phyloP scores from a whole-genome alignment of 53 echinoderm and acorn worm genomes.

The Mesocentrotus franciscanus region DNA sequence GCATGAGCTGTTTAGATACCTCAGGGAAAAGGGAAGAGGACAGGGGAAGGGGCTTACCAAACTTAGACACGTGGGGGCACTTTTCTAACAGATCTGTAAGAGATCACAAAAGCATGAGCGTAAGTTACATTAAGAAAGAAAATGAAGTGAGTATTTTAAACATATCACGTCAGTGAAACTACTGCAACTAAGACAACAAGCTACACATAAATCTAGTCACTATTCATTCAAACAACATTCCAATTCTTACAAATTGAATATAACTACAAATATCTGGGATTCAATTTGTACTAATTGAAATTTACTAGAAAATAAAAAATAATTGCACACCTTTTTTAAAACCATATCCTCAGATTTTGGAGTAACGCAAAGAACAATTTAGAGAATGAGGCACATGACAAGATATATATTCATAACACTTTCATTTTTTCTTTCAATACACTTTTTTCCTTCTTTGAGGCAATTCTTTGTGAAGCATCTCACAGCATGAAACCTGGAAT shows the following conservation, averaged over 20 bases:
- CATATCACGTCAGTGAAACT: neutral
- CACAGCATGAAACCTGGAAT: neutral
- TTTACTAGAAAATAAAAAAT: neutral
- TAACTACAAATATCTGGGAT: neutral
- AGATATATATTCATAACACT: neutral
- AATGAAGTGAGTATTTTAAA: neutral
- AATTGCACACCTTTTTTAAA: neutral
- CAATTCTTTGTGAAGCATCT: neutral
- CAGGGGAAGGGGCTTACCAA: constrained; percentile 33
- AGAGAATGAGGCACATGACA: neutral
- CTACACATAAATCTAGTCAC: neutral
- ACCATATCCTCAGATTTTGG: neutral
- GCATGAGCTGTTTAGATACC: neutral
- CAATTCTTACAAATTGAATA: neutral
- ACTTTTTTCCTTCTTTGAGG: too few relatives aligned
- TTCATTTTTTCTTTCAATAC: neutral
- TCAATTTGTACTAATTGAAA: neutral
- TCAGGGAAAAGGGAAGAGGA: neutral
- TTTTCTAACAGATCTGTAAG: constrained; percentile 56
- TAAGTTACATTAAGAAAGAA: neutral
- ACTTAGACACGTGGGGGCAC: constrained; percentile 44
- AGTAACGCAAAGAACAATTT: neutral
- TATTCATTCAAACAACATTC: neutral
- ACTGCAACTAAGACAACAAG: neutral
- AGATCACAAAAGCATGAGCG: constrained; percentile 50